These are phyloP conservation scores for Choreutis nemorana DNA, from an alignment of 2,888 invertebrate species.

Conservation along the genomic window DNA sequence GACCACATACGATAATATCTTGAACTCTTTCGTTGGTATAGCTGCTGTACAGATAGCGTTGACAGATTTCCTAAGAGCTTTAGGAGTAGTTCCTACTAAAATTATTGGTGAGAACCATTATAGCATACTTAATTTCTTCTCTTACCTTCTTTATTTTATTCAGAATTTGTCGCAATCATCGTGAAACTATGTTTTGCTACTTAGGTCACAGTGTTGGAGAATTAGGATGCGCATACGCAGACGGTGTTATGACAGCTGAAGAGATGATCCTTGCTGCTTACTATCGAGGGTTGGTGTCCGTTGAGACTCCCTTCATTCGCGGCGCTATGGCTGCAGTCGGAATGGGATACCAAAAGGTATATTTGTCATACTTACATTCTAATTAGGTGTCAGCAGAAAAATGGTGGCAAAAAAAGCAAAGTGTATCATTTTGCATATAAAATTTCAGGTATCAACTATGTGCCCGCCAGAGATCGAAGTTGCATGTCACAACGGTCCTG, in stretches of 20 bases:
- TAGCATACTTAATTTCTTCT: too few relatives aligned
- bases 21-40: slow-evolving; percentile 79
- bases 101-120: slow-evolving; percentile 82
- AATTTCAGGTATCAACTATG: slow-evolving; percentile 26
- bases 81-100: slow-evolving; percentile 74
- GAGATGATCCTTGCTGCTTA: slow-evolving; percentile 86
- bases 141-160: too few relatives aligned
- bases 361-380: neutral
- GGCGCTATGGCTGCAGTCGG: slow-evolving; percentile 93
- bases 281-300: slow-evolving; percentile 78
- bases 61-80: slow-evolving; percentile 42
- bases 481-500: slow-evolving; percentile 82
- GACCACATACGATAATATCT: slow-evolving; percentile 60
- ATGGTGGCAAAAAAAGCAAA: neutral
- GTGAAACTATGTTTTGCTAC: too few relatives aligned
- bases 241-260: slow-evolving; percentile 85
- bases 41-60: slow-evolving; percentile 73
- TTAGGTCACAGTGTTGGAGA: slow-evolving; percentile 93
- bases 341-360: slow-evolving; percentile 60
- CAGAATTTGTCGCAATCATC: too few relatives aligned
- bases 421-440: too few relatives aligned
- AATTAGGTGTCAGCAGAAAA: neutral
- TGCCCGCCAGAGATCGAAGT: slow-evolving; percentile 72
- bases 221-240: slow-evolving; percentile 93
- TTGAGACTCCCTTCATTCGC: slow-evolving; percentile 70